Conservation (phyloP, 2,888 invertebrate species). For the Synanthedon vespiformis region DNA sequence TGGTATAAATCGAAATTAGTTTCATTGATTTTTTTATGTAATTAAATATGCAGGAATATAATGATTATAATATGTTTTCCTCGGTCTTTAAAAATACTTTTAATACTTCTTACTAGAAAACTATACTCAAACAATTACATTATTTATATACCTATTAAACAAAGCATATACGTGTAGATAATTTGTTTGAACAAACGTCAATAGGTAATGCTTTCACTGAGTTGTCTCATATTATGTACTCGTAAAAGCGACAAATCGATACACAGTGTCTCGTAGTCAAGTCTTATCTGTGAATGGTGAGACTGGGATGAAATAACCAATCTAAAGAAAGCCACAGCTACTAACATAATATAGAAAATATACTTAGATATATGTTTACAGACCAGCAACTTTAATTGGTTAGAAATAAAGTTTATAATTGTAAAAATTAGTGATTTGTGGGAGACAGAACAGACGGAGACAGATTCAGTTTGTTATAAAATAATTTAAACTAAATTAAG, state of each 20-base stretch:
- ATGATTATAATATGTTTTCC: neutral
- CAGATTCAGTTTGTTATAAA: too few relatives aligned
- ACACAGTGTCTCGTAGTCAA: conserved; percentile 15
- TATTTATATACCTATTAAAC: too few relatives aligned
- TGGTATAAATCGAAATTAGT: neutral
- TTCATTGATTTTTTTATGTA: neutral
- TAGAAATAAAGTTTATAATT: too few relatives aligned
- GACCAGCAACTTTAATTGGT: too few relatives aligned
- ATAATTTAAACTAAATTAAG: too few relatives aligned
- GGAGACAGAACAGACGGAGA: too few relatives aligned
- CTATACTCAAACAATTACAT: too few relatives aligned
- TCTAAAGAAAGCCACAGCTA: neutral
- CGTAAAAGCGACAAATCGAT: conserved; percentile 43
- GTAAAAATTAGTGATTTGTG: too few relatives aligned
- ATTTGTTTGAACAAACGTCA: too few relatives aligned
- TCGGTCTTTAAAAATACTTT: neutral
- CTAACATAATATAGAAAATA: too few relatives aligned
- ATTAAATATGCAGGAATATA: neutral
- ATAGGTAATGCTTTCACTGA: conserved; percentile 14
- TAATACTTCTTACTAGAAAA: neutral
- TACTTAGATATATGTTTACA: too few relatives aligned
- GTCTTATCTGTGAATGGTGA: neutral
- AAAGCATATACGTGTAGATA: too few relatives aligned
- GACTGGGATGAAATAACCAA: neutral
- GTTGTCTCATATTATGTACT: conserved; percentile 29